These are phyloP conservation scores for Vulpes vulpes DNA, from an alignment of 2,113 vertebrate species.

Conservation along the genomic window DNA sequence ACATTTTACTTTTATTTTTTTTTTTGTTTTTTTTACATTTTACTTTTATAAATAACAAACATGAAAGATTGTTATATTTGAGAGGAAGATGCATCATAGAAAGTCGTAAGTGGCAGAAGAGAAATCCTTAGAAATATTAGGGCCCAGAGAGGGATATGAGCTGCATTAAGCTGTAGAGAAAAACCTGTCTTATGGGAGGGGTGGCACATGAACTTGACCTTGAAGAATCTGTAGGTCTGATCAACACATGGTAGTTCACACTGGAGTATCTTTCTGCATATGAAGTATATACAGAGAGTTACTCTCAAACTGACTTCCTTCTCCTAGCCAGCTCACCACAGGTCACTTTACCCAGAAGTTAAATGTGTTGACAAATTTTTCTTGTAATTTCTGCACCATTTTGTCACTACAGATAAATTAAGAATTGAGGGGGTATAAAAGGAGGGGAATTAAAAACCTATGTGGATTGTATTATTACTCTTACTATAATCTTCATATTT, in stretches of 20 bases:
- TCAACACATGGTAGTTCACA: neutral
- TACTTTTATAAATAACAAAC: neutral
- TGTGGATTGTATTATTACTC: neutral
- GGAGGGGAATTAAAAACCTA: neutral
- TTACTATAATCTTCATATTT: neutral
- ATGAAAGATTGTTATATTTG: neutral
- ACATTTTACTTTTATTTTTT: neutral
- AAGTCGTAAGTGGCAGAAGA: neutral
- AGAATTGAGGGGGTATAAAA: neutral
- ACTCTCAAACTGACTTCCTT: neutral
- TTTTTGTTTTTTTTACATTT: neutral
- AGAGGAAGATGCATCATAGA: neutral
- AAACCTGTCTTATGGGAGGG: neutral
- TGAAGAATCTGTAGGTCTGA: neutral
- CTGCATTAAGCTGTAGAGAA: neutral
- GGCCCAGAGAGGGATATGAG: neutral
- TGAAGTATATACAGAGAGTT: neutral
- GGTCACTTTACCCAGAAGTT: neutral
- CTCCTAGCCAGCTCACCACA: neutral
- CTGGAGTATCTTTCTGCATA: neutral
- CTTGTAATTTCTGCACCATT: neutral
- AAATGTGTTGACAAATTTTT: neutral
- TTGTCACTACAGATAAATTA: neutral
- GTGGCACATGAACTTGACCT: constrained; percentile 1
- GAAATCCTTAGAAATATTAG: neutral